Evolutionary conservation across 2,113 vertebrate genomes (phyloP).

Genomic region (Cavia porcellus): DNA sequence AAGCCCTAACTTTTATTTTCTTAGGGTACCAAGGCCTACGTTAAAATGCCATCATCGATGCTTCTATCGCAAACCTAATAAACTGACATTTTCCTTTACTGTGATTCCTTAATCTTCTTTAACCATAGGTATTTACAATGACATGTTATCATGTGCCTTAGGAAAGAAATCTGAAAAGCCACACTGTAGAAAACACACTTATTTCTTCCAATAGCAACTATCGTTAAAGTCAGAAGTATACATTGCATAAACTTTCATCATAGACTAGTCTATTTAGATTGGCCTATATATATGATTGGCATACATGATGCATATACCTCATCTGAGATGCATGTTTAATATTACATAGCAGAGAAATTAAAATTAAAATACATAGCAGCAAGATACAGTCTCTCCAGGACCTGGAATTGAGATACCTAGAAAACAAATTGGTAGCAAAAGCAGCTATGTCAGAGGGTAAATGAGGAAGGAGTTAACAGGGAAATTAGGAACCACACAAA

Average conservation of each 20-base stretch:
- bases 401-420: not conserved
- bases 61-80: not conserved
- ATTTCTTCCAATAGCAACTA: not conserved
- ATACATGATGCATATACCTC: not conserved
- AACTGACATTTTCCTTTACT: not conserved
- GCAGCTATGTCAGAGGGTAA: not conserved
- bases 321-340: not conserved
- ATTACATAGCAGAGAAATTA: not conserved
- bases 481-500: not conserved
- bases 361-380: not conserved
- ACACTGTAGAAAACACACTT: not conserved
- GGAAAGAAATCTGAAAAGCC: not conserved
- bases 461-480: not conserved
- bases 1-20: not conserved
- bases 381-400: not conserved
- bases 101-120: not conserved
- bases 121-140: not conserved
- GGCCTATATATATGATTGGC: not conserved
- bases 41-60: not conserved
- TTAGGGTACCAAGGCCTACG: not conserved
- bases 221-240: not conserved
- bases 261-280: not conserved
- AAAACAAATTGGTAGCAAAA: not conserved
- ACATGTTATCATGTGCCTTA: not conserved
- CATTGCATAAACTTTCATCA: not conserved